Conservation (phyloP, 2,797 vertebrate genomes). For the Sebastes matsubarae region DNA sequence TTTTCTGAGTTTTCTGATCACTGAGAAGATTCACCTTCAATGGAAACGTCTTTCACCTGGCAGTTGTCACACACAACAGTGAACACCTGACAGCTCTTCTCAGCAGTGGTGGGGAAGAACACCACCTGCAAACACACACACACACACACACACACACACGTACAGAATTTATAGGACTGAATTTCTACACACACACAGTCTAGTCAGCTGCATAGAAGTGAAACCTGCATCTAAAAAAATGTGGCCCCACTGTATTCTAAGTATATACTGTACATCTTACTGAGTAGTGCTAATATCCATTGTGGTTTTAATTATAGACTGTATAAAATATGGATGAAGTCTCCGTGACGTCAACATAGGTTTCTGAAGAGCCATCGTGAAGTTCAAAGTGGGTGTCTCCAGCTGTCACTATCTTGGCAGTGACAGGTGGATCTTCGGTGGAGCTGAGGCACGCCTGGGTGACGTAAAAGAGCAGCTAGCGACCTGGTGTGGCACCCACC, state of each 20-base stretch:
- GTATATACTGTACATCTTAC: neutral
- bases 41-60: conserved; percentile 86
- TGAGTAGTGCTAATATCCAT: neutral
- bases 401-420: too few relatives aligned
- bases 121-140: conserved; percentile 80
- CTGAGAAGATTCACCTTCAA: conserved; percentile 82
- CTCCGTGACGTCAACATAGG: too few relatives aligned
- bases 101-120: conserved; percentile 87
- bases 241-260: neutral
- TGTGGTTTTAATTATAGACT: neutral
- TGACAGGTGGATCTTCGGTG: too few relatives aligned
- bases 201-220: neutral
- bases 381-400: too few relatives aligned
- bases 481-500: too few relatives aligned
- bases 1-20: neutral
- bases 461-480: too few relatives aligned
- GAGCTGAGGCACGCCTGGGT: too few relatives aligned
- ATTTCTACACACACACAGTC: neutral
- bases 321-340: too few relatives aligned
- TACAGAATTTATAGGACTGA: neutral
- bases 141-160: neutral
- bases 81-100: conserved; percentile 79
- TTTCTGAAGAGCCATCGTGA: too few relatives aligned
- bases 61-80: conserved; percentile 91
- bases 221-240: neutral